phyloP scores from a whole-genome alignment of 2,888 invertebrate genomes.

The Tetrapedia diversipes region DNA sequence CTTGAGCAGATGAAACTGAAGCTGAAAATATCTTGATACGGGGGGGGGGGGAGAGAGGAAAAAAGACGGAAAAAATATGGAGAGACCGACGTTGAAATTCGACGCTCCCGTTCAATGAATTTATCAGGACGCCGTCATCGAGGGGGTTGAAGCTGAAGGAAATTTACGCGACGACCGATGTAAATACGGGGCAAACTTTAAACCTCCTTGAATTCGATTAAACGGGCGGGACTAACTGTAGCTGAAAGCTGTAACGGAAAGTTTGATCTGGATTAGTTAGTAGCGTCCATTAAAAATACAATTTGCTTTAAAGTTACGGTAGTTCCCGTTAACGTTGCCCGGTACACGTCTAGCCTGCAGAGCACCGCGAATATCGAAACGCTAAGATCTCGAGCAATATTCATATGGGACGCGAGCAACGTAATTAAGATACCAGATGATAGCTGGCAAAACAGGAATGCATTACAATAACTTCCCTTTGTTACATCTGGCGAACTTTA shows the following conservation, averaged over 20 bases:
- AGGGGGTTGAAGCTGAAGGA: neutral
- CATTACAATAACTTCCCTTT: constrained; percentile 18
- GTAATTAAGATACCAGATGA: constrained; percentile 15
- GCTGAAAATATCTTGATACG: neutral
- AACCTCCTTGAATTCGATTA: constrained; percentile 29
- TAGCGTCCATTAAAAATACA: constrained; percentile 36
- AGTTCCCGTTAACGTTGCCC: constrained; percentile 11
- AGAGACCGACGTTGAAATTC: neutral
- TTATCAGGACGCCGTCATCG: constrained; percentile 1
- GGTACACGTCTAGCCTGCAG: constrained; percentile 5
- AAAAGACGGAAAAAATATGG: neutral
- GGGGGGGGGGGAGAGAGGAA: neutral
- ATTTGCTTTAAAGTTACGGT: constrained; percentile 37
- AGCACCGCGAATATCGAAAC: constrained; percentile 8
- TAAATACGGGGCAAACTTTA: constrained; percentile 26
- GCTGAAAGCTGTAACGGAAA: constrained; percentile 15
- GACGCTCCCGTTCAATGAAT: neutral
- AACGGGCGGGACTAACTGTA: constrained; percentile 16
- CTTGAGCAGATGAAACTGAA: neutral
- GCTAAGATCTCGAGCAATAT: constrained; percentile 21
- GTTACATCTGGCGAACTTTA: too few species aligned
- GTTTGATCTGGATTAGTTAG: constrained; percentile 34
- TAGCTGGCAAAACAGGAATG: constrained; percentile 15
- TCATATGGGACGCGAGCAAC: constrained; percentile 13
- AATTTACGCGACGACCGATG: neutral